phyloP scores from a whole-genome alignment of 2,797 vertebrate species.

The Mallotus villosus region DNA sequence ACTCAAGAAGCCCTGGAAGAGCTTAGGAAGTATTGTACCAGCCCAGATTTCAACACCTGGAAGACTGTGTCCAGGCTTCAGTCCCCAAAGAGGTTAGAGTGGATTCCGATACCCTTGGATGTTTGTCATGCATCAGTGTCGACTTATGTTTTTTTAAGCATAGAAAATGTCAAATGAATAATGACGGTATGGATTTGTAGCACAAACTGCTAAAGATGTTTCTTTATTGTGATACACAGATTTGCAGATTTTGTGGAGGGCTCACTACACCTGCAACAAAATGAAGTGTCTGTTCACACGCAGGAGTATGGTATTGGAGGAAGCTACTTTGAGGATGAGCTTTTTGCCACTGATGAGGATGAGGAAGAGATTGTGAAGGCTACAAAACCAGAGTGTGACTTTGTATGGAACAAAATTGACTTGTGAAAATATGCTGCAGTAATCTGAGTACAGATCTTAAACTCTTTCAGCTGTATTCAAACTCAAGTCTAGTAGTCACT shows the following conservation, averaged over 20 bases:
- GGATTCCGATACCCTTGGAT: neutral
- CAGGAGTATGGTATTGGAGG: conserved; percentile 86
- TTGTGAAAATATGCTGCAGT: conserved; percentile 21
- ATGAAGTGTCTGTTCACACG: conserved; percentile 85
- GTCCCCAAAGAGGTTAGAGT: conserved; percentile 88
- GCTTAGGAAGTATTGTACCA: conserved; percentile 82
- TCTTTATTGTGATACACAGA: conserved; percentile 62
- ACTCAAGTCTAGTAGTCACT: too few species aligned
- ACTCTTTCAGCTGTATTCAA: neutral
- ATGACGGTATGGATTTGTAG: neutral
- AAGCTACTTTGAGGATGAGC: conserved; percentile 78
- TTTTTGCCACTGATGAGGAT: conserved; percentile 83
- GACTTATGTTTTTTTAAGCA: neutral
- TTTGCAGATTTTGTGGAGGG: conserved; percentile 95
- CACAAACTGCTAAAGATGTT: neutral
- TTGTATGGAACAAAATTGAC: neutral
- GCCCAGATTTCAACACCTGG: conserved; percentile 90
- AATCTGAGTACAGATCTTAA: conserved; percentile 1
- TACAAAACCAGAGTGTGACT: conserved; percentile 30
- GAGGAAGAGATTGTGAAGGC: conserved; percentile 42
- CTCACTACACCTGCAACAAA: conserved; percentile 83
- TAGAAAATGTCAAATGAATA: too few species aligned
- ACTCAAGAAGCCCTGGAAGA: conserved; percentile 85
- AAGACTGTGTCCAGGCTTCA: conserved; percentile 85
- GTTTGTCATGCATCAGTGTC: neutral